phyloP scores from a whole-genome alignment of 2,113 vertebrate species.

The Lipophrys pholis region DNA sequence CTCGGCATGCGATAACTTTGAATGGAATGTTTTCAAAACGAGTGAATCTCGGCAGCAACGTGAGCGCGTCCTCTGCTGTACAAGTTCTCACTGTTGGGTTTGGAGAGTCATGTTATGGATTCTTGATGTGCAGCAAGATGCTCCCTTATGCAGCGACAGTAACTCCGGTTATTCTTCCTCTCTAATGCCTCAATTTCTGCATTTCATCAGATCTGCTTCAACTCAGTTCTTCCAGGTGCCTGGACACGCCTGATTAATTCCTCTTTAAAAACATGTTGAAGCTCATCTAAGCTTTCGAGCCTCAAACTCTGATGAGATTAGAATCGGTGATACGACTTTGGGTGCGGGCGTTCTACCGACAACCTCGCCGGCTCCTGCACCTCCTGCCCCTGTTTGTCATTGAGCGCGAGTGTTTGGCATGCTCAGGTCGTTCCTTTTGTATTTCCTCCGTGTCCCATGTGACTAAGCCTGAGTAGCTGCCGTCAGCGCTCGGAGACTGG shows the following conservation, averaged over 20 bases:
- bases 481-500: slow-evolving; percentile 58
- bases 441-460: slow-evolving; percentile 54
- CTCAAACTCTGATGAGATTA: slow-evolving; percentile 1
- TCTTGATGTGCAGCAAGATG: too few relatives aligned
- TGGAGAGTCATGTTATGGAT: too few relatives aligned
- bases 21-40: too few relatives aligned
- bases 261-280: slow-evolving; percentile 14
- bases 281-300: neutral
- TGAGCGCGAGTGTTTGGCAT: slow-evolving; percentile 38
- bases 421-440: slow-evolving; percentile 57
- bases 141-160: too few relatives aligned
- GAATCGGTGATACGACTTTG: neutral
- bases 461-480: slow-evolving; percentile 58
- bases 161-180: too few relatives aligned
- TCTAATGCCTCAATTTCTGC: too few relatives aligned
- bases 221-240: neutral
- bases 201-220: too few relatives aligned
- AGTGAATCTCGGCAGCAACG: too few relatives aligned
- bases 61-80: too few relatives aligned
- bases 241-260: slow-evolving; percentile 1
- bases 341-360: neutral
- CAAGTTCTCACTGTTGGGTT: too few relatives aligned
- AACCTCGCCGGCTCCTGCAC: neutral
- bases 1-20: too few relatives aligned
- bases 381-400: neutral